Base-by-base conservation (phyloP, 1,140 invertebrate species). In the Hirudo medicinalis region DNA sequence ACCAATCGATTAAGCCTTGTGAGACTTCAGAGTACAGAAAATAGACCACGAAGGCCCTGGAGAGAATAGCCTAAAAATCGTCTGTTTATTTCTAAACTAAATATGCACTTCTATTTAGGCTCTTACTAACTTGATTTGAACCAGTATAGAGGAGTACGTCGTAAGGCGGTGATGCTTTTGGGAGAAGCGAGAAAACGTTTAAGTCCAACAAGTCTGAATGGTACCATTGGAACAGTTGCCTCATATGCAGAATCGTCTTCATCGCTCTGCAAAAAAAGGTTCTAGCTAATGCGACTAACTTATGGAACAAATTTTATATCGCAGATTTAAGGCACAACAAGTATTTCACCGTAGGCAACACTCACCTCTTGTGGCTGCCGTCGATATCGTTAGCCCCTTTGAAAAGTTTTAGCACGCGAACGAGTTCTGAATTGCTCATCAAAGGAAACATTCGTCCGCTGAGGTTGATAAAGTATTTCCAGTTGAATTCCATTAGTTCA, bases 401-500 rank as follows among this genome's bases (percentile, higher is more conserved):
- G 32, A 72, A 72, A 4, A 71, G n/a, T 53, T 72, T 74, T 25
- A 75, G 36, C 9, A 74, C 53, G 25, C 68, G 69, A 22, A 72
- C 73, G 6, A 75, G 22, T 40, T 75, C 63, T 53, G 43, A n/a
- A 49, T 75, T 75, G n/a, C 53, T 73, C 32, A 54, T 53, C 27
- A 75, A 54, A 15, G 73, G 73, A 49, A 75, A 73, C 72, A 73
- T 69, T 32, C 72, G 71, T 11, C 73, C 73, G 25, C 68, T 75
- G 11, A 75, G 67, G 54, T 74, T 75, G 25, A 75, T 75, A 54
- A 73, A 70, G 55, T 75, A 75, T 40, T 73, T 72, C 75, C 73
- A 75, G 1, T 53, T 36, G 69, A 55, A 66, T 60, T 72, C 40
- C n/a, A 76, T 15, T 55, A 79, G 70, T 22, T 79, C 76, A n/a